Evolutionary conservation across 2,113 vertebrate genomes (phyloP).

Genomic region (Corapipo altera): DNA sequence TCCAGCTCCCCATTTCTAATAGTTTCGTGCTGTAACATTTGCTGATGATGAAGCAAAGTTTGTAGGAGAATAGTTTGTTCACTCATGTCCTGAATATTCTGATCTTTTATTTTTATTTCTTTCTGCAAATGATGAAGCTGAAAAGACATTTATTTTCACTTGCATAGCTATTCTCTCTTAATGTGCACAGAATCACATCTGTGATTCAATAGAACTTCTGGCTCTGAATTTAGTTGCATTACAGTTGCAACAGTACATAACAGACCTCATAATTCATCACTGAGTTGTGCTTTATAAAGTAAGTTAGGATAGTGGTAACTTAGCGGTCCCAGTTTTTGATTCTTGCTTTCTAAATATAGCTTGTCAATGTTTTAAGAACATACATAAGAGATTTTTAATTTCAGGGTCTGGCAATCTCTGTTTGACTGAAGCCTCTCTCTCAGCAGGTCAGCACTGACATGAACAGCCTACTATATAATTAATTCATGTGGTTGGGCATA

Average conservation of each 20-base stretch:
- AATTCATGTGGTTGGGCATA: background rate
- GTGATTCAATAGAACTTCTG: background rate
- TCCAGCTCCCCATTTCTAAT: constrained; percentile 86
- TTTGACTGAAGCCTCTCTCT: background rate
- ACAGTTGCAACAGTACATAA: background rate
- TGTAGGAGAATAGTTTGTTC: constrained; percentile 87
- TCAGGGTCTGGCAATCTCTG: background rate
- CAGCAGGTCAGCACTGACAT: background rate
- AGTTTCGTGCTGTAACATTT: constrained; percentile 90
- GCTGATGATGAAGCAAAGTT: constrained; percentile 86
- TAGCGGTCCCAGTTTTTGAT: background rate
- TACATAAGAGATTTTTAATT: background rate
- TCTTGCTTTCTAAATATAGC: background rate
- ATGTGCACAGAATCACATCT: background rate
- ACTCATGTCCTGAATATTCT: constrained; percentile 75
- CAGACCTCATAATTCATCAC: background rate
- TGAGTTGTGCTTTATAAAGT: background rate
- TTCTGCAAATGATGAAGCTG: constrained; percentile 85
- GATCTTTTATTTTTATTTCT: constrained; percentile 78
- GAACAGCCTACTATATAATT: background rate
- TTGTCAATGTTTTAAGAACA: background rate
- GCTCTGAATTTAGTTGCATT: background rate
- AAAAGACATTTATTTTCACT: constrained; percentile 39
- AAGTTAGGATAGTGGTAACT: background rate
- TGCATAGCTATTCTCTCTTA: background rate